A percentile compares a stretch with the other conserved stretches of the same genome.
phyloP scores from a whole-genome alignment of 2,797 vertebrate genomes.

The Chelmon rostratus region DNA sequence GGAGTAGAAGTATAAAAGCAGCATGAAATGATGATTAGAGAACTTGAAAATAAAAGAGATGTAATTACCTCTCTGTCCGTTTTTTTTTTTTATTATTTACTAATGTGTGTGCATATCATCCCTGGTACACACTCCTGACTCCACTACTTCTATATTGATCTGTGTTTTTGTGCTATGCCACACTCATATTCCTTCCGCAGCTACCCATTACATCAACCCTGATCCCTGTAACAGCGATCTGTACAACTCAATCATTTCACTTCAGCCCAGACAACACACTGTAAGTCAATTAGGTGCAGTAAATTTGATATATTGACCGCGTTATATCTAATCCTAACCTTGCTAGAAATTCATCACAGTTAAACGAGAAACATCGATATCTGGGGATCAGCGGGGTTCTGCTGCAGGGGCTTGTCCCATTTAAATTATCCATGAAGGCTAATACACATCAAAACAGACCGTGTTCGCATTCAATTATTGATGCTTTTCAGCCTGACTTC shows the following conservation, averaged over 20 bases:
- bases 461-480: constrained; percentile 22
- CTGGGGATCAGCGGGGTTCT: constrained; percentile 2
- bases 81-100: background rate
- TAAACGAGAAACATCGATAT: constrained; percentile 20
- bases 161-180: background rate
- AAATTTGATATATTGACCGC: constrained; percentile 10
- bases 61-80: too few species aligned
- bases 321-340: constrained; percentile 3
- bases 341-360: constrained; percentile 17
- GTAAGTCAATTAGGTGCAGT: background rate
- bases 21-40: background rate
- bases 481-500: background rate
- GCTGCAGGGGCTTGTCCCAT: constrained; percentile 1
- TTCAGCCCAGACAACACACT: background rate
- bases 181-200: too few species aligned
- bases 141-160: background rate
- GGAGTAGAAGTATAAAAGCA: background rate
- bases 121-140: too few species aligned
- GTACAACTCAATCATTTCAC: background rate
- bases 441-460: constrained; percentile 24
- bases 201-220: background rate
- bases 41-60: too few species aligned
- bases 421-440: constrained; percentile 33
- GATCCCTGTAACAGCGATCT: background rate
- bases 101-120: background rate